These are phyloP conservation scores for Scomberomorus guttatus DNA, from an alignment of 2,797 vertebrate genomes.

Conservation along the genomic window DNA sequence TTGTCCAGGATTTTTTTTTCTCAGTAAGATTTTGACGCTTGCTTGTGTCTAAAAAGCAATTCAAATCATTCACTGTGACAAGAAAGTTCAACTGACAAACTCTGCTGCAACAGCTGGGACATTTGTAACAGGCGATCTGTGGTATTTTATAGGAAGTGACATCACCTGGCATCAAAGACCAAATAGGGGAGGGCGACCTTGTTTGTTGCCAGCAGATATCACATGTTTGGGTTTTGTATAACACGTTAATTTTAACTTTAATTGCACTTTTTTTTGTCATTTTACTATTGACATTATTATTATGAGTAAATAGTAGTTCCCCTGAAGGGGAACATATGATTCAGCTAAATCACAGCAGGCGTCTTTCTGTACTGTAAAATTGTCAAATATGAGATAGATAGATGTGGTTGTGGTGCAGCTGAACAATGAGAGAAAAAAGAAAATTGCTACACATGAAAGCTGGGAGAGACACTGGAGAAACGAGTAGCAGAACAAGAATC, in stretches of 20 bases:
- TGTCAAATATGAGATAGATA: background rate
- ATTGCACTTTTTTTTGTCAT: background rate
- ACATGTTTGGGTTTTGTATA: slow-evolving; percentile 8
- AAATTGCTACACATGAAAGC: background rate
- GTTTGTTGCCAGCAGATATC: slow-evolving; percentile 36
- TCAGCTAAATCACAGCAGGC: background rate
- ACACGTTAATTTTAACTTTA: background rate
- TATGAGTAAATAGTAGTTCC: background rate
- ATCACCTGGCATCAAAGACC: slow-evolving; percentile 47
- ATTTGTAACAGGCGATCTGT: slow-evolving; percentile 54
- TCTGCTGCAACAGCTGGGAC: slow-evolving; percentile 41
- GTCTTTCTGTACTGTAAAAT: background rate
- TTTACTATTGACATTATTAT: background rate
- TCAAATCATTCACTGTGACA: slow-evolving; percentile 29
- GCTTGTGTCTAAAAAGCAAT: background rate
- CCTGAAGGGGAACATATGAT: background rate
- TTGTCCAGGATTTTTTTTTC: background rate
- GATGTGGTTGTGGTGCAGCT: slow-evolving; percentile 2
- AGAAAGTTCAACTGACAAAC: slow-evolving; percentile 36
- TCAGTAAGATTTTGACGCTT: background rate
- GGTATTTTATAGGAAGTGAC: slow-evolving; percentile 60
- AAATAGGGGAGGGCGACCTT: slow-evolving; percentile 11
- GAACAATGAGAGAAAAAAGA: background rate
- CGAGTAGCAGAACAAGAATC: background rate
- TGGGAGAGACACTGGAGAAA: slow-evolving; percentile 16